Evolutionary conservation across 2,797 vertebrate genomes (phyloP).

Genomic region (Hippoglossus hippoglossus): DNA sequence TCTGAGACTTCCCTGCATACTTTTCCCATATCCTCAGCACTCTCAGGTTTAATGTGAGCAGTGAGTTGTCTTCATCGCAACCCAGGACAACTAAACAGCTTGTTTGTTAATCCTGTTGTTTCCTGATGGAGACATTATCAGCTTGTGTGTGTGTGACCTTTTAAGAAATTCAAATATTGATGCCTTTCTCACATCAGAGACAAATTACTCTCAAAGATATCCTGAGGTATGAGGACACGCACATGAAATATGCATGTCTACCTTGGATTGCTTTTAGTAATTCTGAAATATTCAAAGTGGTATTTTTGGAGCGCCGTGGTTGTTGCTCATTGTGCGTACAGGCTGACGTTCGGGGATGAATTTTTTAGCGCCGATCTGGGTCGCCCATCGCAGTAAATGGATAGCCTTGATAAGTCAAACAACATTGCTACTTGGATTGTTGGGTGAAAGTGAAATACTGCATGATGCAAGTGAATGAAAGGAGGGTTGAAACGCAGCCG

Average conservation of each 20-base stretch:
- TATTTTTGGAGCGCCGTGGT: constrained; percentile 52
- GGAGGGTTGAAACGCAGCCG: constrained; percentile 42
- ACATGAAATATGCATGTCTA: constrained; percentile 82
- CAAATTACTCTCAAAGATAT: constrained; percentile 76
- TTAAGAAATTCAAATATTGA: constrained; percentile 79
- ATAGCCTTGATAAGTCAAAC: constrained; percentile 61
- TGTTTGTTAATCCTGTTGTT: constrained; percentile 41
- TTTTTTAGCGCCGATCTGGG: constrained; percentile 70
- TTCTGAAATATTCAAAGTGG: constrained; percentile 83
- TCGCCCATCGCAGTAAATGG: constrained; percentile 63
- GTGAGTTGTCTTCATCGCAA: background rate
- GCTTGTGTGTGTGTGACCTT: constrained; percentile 42
- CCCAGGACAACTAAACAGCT: constrained; percentile 31
- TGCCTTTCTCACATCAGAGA: constrained; percentile 72
- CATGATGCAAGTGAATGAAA: constrained; percentile 74
- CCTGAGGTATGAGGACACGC: constrained; percentile 56
- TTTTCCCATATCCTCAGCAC: background rate
- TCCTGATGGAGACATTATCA: constrained; percentile 47
- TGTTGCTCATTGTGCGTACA: constrained; percentile 41
- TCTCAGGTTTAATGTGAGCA: constrained; percentile 13
- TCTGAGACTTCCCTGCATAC: background rate
- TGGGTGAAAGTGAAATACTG: constrained; percentile 53
- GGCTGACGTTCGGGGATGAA: constrained; percentile 62
- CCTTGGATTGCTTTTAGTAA: constrained; percentile 84
- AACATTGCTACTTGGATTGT: constrained; percentile 59